Percentiles rank a stretch among this genome's conserved stretches.
Conservation (phyloP, 2,888 invertebrate genomes). For the Cremastinae sp. region DNA sequence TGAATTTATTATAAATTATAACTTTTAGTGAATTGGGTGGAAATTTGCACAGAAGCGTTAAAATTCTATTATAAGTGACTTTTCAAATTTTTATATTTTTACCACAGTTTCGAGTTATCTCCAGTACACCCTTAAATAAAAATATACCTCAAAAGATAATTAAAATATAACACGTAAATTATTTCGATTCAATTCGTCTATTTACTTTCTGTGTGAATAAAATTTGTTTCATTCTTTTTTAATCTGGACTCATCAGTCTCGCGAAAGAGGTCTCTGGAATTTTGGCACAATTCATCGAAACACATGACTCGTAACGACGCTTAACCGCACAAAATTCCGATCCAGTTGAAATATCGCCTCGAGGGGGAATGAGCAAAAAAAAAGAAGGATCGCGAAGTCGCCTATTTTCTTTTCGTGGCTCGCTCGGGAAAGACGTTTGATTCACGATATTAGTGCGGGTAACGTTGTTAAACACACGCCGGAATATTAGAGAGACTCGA, state of each 20-base stretch:
- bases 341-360: slow-evolving; percentile 29
- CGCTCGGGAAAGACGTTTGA: not conserved
- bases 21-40: no score
- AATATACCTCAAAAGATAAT: no score
- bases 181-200: not conserved
- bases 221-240: not conserved
- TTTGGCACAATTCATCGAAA: slow-evolving; percentile 19
- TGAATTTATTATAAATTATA: no score
- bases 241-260: slow-evolving; percentile 1
- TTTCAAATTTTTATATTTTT: no score
- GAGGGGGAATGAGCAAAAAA: slow-evolving; percentile 5
- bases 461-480: not conserved
- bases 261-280: not conserved
- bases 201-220: not conserved
- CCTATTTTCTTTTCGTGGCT: slow-evolving; percentile 2
- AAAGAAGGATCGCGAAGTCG: not conserved
- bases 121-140: no score
- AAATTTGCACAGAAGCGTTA: no score
- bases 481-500: slow-evolving; percentile 12
- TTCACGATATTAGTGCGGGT: not conserved
- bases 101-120: no score
- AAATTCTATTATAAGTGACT: no score
- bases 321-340: slow-evolving; percentile 41
- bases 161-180: not conserved
- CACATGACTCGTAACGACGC: slow-evolving; percentile 12